Percentiles rank a stretch among this genome's conserved stretches.
Conservation (phyloP, 2,888 invertebrate species). For the Gryllus longicercus region DNA sequence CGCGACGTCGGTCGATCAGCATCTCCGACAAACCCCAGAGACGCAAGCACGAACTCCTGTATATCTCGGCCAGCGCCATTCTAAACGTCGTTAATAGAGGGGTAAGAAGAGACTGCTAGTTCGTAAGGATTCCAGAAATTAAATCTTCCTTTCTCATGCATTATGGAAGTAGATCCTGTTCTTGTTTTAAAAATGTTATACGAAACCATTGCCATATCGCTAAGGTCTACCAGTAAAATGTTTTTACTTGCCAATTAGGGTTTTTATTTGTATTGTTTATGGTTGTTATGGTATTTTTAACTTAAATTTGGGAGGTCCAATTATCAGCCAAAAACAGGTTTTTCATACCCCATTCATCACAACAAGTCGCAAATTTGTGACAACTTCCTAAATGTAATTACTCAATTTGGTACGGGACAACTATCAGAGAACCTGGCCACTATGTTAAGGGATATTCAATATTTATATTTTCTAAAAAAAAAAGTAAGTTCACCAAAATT, state of each 20-base stretch:
- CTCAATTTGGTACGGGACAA: not conserved
- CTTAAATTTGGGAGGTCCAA: not conserved
- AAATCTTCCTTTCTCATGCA: not conserved
- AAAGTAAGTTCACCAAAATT: conserved; percentile 24
- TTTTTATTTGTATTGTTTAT: not conserved
- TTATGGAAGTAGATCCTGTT: not conserved
- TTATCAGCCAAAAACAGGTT: not conserved
- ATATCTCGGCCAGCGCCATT: too few species aligned
- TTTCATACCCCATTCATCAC: not conserved
- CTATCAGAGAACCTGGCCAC: not conserved
- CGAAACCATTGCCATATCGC: conserved; percentile 6
- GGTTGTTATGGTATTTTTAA: not conserved
- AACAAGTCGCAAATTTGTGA: not conserved
- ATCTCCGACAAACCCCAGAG: too few species aligned
- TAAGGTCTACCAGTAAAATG: not conserved
- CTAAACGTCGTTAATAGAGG: not conserved
- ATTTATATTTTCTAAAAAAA: conserved; percentile 29
- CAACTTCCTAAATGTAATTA: not conserved
- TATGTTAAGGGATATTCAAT: conserved; percentile 21
- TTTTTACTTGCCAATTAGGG: not conserved
- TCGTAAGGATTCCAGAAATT: not conserved
- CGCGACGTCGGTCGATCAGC: too few species aligned
- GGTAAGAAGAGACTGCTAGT: not conserved
- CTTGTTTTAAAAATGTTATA: not conserved
- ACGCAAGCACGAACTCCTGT: too few species aligned